Percentiles rank a stretch among this genome's conserved stretches.
phyloP scores from a whole-genome alignment of 2,113 vertebrate genomes.

The Sarotherodon lohbergeri region DNA sequence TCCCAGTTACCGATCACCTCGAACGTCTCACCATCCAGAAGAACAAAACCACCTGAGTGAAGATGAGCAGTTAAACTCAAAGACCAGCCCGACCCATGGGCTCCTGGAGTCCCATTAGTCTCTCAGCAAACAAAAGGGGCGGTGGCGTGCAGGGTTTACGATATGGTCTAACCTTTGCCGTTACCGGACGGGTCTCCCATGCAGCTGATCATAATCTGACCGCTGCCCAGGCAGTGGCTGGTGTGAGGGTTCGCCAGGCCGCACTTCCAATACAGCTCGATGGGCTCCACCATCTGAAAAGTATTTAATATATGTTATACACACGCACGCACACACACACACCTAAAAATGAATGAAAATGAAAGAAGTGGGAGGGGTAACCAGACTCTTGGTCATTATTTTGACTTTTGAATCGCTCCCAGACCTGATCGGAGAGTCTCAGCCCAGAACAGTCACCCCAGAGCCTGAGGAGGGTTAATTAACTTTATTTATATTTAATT shows the following conservation, averaged over 20 bases:
- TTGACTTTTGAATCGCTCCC: not conserved
- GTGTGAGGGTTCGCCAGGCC: slow-evolving; percentile 82
- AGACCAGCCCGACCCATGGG: not conserved
- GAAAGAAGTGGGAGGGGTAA: not conserved
- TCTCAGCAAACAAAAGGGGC: not conserved
- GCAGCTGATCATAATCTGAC: slow-evolving; percentile 89
- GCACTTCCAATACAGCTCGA: slow-evolving; percentile 79
- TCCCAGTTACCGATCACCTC: slow-evolving; percentile 90
- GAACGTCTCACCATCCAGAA: slow-evolving; percentile 89
- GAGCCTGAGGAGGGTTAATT: not conserved
- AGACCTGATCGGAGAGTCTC: not conserved
- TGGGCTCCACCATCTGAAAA: slow-evolving; percentile 79
- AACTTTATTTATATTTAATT: not conserved
- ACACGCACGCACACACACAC: rapidly evolving
- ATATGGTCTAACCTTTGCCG: slow-evolving; percentile 77
- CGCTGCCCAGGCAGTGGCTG: slow-evolving; percentile 84
- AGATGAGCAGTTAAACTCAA: not conserved
- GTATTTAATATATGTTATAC: not conserved
- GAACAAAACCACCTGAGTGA: slow-evolving; percentile 79
- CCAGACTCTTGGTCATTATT: not conserved
- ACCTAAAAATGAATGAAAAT: not conserved
- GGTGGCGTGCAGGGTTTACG: not conserved
- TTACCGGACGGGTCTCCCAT: slow-evolving; percentile 84
- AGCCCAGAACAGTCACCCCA: not conserved
- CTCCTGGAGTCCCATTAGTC: not conserved